These are phyloP conservation scores for Crepidodera aurea DNA, from an alignment of 2,888 invertebrate genomes.

Conservation along the genomic window DNA sequence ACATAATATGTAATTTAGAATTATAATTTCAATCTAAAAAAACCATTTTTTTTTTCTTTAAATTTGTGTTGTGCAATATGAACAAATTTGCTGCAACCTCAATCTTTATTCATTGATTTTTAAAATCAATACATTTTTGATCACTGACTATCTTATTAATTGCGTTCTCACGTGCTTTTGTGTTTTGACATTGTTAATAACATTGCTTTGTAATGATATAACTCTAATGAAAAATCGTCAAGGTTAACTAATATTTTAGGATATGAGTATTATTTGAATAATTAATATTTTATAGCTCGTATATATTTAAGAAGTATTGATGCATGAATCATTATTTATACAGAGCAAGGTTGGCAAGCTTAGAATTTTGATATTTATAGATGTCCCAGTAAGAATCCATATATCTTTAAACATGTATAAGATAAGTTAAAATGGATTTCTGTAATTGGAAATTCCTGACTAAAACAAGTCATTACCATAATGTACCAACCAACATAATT, in stretches of 20 bases:
- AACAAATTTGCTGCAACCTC: background rate
- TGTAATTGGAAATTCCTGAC: no score
- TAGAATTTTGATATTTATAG: no score
- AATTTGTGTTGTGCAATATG: background rate
- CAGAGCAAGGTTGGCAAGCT: no score
- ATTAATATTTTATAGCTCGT: background rate
- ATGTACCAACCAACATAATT: no score
- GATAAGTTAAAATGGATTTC: no score
- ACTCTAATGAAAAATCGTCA: constrained; percentile 8
- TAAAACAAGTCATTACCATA: no score
- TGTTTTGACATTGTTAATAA: background rate
- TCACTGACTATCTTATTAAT: background rate
- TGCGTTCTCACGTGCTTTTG: background rate
- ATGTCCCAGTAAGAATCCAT: no score
- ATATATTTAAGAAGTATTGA: background rate
- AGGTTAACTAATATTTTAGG: constrained; percentile 9
- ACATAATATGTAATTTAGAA: no score
- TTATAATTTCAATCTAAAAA: no score
- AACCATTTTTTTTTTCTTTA: background rate
- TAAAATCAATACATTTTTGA: constrained; percentile 21
- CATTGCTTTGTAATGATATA: background rate
- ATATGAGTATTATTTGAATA: background rate
- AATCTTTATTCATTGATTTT: background rate
- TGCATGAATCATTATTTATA: no score
- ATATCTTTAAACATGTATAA: no score